phyloP scores from a whole-genome alignment of 2,113 vertebrate species.

The Callipepla californica region DNA sequence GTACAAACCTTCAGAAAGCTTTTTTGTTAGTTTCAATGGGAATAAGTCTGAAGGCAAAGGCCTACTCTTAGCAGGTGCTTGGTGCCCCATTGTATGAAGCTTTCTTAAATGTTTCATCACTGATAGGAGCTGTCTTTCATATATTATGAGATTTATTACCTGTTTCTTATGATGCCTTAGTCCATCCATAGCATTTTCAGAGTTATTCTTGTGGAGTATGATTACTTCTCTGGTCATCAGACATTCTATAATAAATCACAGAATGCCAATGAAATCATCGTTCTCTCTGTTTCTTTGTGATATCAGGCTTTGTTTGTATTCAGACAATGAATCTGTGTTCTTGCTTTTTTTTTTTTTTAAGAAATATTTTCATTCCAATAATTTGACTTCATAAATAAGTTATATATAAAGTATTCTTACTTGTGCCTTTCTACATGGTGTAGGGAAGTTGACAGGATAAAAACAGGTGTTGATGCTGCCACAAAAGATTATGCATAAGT shows the following conservation, averaged over 20 bases:
- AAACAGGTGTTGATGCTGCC: neutral
- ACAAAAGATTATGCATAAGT: neutral
- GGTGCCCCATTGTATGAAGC: neutral
- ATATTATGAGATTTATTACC: neutral
- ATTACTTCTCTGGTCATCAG: neutral
- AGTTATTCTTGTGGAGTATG: neutral
- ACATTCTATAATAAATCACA: neutral
- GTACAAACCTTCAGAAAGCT: neutral
- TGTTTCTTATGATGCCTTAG: neutral
- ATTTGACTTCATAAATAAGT: neutral
- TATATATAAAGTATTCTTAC: neutral
- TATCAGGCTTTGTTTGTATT: neutral
- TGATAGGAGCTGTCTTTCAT: neutral
- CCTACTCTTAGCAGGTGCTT: neutral
- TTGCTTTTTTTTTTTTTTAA: neutral
- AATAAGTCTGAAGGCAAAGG: neutral
- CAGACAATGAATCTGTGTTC: neutral
- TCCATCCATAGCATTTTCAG: neutral
- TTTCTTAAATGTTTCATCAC: conserved; percentile 11
- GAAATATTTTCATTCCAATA: neutral
- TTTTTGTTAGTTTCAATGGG: neutral
- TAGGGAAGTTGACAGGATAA: neutral
- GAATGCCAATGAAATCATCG: neutral
- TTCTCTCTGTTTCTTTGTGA: neutral
- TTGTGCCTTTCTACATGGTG: neutral